phyloP scores from a whole-genome alignment of 2,797 vertebrate species.

The Tenualosa thibaudeaui region DNA sequence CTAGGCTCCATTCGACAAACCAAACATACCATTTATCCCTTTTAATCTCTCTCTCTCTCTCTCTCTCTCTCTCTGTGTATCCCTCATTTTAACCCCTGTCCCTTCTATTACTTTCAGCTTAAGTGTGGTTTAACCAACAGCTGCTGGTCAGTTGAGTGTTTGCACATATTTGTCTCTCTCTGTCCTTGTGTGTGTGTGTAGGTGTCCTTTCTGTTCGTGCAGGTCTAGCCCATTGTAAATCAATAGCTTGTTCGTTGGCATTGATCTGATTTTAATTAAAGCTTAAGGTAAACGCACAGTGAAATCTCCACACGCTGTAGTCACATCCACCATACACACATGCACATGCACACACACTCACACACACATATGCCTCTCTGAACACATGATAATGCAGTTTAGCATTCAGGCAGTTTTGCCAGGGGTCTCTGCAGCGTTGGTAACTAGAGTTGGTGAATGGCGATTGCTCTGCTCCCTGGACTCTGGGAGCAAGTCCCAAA shows the following conservation, averaged over 20 bases:
- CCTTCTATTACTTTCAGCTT: not conserved
- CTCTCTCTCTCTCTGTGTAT: not conserved
- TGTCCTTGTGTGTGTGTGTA: not conserved
- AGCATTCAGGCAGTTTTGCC: too few relatives aligned
- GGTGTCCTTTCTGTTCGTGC: not conserved
- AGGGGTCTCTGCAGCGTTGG: too few relatives aligned
- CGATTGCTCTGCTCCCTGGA: not conserved
- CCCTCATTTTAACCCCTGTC: not conserved
- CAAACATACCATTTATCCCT: not conserved
- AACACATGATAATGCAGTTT: not conserved
- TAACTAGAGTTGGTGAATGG: not conserved
- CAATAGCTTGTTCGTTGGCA: not conserved
- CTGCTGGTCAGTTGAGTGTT: not conserved
- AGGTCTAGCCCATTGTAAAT: not conserved
- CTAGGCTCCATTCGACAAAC: not conserved
- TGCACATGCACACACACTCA: not conserved
- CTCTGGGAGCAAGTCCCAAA: too few relatives aligned
- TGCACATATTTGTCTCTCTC: not conserved
- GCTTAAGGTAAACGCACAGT: not conserved
- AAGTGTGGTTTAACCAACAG: slow-evolving; percentile 9
- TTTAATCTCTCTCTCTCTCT: not conserved
- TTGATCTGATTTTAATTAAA: not conserved
- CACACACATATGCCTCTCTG: not conserved
- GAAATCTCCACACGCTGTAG: not conserved
- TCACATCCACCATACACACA: not conserved